A percentile compares a stretch with the other conserved stretches of the same genome.
These are phyloP conservation scores for Apodemus speciosus DNA, from an alignment of 2,113 vertebrate genomes.

Conservation along the genomic window DNA sequence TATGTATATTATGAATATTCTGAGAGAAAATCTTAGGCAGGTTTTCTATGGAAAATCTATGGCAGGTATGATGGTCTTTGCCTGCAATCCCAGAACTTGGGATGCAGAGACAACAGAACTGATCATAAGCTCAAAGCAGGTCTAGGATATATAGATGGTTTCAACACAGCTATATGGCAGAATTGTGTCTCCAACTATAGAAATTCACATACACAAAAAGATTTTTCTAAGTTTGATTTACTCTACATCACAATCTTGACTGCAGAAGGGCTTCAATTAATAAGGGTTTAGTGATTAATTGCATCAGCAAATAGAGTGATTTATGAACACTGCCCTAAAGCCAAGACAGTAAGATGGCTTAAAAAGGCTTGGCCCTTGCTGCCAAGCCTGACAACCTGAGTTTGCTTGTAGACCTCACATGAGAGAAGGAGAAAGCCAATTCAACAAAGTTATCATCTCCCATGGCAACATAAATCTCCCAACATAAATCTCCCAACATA, in stretches of 20 bases:
- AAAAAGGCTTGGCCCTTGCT: no score
- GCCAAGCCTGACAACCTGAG: background rate
- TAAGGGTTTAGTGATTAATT: slow-evolving; percentile 11
- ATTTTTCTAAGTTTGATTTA: background rate
- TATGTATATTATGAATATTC: background rate
- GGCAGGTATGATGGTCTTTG: background rate
- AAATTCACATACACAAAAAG: background rate
- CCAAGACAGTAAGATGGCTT: background rate
- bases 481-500: background rate
- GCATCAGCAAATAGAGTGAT: background rate
- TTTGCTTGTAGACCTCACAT: background rate
- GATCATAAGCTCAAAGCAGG: background rate
- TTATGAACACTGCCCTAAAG: background rate
- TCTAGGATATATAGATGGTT: background rate
- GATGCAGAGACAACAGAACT: background rate
- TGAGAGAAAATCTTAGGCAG: background rate
- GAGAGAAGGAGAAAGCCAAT: background rate
- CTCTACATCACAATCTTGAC: background rate
- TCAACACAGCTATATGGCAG: background rate
- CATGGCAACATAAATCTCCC: background rate
- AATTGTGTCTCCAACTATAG: background rate
- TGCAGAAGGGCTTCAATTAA: background rate
- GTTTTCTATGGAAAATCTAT: background rate
- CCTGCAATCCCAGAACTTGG: background rate
- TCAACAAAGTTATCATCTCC: background rate